phyloP scores from a whole-genome alignment of 2,113 vertebrate genomes.

The Xerus inauris region DNA sequence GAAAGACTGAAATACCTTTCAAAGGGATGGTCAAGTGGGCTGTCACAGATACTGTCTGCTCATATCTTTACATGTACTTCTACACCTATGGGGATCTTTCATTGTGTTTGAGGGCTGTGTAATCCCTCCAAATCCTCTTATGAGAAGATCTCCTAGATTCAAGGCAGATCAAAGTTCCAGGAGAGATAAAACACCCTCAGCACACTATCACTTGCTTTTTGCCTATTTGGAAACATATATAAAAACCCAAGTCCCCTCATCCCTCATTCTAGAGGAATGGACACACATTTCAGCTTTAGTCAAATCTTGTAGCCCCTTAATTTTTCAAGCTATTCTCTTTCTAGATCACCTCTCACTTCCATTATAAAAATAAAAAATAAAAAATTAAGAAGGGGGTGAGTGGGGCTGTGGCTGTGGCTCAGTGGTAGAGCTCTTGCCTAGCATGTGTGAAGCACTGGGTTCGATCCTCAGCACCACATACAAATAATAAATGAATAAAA shows the following conservation, averaged over 20 bases:
- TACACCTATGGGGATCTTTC: background rate
- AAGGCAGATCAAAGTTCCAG: fast-evolving
- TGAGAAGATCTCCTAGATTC: background rate
- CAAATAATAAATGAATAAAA: too few species aligned
- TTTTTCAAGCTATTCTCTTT: background rate
- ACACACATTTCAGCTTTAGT: background rate
- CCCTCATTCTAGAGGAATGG: background rate
- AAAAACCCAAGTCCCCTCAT: background rate
- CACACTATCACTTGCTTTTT: background rate
- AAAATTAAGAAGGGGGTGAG: too few species aligned
- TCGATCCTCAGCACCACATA: too few species aligned
- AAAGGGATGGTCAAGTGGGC: background rate
- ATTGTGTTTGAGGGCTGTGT: background rate
- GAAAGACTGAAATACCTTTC: background rate
- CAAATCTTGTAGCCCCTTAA: background rate
- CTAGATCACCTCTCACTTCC: background rate
- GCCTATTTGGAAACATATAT: background rate
- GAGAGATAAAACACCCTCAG: background rate
- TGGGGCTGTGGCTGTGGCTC: too few species aligned
- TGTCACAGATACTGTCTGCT: background rate
- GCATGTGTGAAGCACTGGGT: too few species aligned
- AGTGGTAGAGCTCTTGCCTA: too few species aligned
- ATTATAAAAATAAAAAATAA: background rate
- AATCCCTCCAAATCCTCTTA: fast-evolving
- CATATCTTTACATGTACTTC: background rate